Percentiles rank a stretch among this genome's conserved stretches.
phyloP scores from a whole-genome alignment of 2,888 invertebrate species.

The Lithosia quadra region DNA sequence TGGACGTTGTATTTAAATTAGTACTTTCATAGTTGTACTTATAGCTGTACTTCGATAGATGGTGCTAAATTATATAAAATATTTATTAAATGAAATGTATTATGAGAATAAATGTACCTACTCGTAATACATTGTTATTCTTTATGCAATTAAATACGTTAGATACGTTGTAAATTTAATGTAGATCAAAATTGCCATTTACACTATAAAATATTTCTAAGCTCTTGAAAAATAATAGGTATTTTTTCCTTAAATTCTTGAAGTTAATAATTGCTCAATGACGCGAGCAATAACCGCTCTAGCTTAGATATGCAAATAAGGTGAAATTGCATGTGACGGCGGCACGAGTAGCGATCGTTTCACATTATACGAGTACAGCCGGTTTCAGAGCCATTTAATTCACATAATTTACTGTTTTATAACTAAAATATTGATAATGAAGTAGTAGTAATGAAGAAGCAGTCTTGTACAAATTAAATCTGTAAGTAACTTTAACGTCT shows the following conservation, averaged over 20 bases:
- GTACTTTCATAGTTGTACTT: background rate
- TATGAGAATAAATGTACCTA: too few relatives aligned
- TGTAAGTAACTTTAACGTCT: too few relatives aligned
- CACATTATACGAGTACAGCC: conserved; percentile 50
- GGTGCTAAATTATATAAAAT: background rate
- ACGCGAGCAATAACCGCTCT: conserved; percentile 66
- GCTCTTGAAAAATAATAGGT: background rate
- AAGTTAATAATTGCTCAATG: conserved; percentile 64
- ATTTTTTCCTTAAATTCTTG: conserved; percentile 23
- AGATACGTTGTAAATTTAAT: too few relatives aligned
- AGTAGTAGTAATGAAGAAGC: background rate
- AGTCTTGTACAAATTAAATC: too few relatives aligned
- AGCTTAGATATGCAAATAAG: conserved; percentile 72
- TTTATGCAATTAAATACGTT: too few relatives aligned
- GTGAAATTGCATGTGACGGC: conserved; percentile 63
- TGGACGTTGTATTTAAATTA: background rate
- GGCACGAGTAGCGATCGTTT: conserved; percentile 54
- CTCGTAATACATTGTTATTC: too few relatives aligned
- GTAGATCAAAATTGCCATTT: too few relatives aligned
- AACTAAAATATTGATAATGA: conserved; percentile 27
- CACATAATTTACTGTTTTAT: conserved; percentile 38
- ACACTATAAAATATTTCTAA: background rate
- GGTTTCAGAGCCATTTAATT: conserved; percentile 46
- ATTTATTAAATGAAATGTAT: too few relatives aligned
- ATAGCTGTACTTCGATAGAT: background rate